phyloP scores from a whole-genome alignment of 2,113 vertebrate genomes.

The Rhinopomastus cyanomelas region DNA sequence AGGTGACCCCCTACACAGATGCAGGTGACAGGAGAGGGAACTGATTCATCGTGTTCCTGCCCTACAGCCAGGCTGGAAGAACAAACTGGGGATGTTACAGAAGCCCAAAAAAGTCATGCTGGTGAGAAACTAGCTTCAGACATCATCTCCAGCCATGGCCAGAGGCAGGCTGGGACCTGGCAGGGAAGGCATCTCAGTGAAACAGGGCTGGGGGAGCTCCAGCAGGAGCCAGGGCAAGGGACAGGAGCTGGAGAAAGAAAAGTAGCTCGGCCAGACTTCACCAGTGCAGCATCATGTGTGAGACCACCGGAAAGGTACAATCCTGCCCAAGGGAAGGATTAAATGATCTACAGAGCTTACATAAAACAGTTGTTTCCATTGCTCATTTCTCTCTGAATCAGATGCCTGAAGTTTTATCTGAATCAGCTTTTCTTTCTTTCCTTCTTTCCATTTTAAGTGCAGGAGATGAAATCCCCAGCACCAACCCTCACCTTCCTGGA shows the following conservation, averaged over 20 bases:
- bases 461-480: background rate
- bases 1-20: fast-evolving
- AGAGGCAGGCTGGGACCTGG: background rate
- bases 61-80: background rate
- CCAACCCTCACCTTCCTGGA: background rate
- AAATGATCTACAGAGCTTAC: background rate
- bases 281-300: background rate
- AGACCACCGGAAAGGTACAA: background rate
- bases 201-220: background rate
- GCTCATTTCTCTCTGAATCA: background rate
- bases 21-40: background rate
- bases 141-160: background rate
- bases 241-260: background rate
- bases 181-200: background rate
- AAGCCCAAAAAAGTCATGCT: background rate
- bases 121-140: background rate
- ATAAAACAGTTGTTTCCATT: conserved; percentile 12
- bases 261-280: fast-evolving
- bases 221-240: background rate
- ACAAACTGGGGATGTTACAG: background rate
- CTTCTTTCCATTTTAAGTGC: background rate
- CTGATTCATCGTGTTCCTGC: background rate
- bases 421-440: background rate
- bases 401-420: background rate
- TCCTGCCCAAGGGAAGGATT: background rate